Percentiles rank a stretch among this genome's conserved stretches.
phyloP scores from a whole-genome alignment of 2,797 vertebrate species.

The Heteromormyrus szaboi region DNA sequence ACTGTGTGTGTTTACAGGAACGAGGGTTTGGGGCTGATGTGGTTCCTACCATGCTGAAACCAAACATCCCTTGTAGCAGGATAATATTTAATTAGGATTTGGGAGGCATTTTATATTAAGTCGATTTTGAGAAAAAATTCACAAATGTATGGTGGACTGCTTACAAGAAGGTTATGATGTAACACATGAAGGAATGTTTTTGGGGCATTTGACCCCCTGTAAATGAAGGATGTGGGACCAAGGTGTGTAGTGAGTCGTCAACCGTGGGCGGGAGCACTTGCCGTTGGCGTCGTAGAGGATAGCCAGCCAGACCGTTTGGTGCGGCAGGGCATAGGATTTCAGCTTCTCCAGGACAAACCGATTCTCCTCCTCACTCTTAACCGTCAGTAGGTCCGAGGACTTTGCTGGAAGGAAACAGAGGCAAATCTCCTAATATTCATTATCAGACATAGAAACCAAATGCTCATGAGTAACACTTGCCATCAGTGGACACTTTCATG shows the following conservation, averaged over 20 bases:
- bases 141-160: background rate
- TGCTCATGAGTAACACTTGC: background rate
- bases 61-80: background rate
- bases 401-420: constrained; percentile 47
- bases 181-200: background rate
- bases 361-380: constrained; percentile 76
- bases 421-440: background rate
- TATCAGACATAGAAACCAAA: background rate
- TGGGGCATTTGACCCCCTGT: background rate
- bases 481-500: background rate
- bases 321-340: constrained; percentile 57
- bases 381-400: constrained; percentile 77
- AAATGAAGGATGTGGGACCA: background rate
- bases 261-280: constrained; percentile 53
- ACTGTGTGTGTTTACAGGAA: background rate
- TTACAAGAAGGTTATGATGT: background rate
- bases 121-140: background rate
- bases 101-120: background rate
- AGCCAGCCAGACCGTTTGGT: constrained; percentile 78
- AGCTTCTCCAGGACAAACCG: constrained; percentile 78
- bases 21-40: background rate
- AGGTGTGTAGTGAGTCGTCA: background rate
- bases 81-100: background rate
- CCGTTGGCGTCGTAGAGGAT: constrained; percentile 65
- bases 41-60: background rate